Conservation (phyloP, 2,797 vertebrate species). For the Neosalanx taihuensis region DNA sequence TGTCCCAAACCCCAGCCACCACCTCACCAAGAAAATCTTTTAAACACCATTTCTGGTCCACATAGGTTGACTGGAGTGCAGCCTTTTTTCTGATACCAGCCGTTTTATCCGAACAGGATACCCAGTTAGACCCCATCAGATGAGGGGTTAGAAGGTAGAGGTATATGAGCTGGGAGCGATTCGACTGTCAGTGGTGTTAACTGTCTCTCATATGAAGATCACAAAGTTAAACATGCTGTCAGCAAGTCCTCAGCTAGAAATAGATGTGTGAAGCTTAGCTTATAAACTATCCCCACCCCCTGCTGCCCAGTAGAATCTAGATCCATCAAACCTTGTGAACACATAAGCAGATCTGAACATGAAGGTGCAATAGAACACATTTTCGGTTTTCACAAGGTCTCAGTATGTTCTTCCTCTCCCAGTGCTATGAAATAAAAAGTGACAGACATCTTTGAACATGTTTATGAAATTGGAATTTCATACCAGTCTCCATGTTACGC, state of each 20-base stretch:
- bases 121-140: conserved; percentile 45
- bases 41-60: conserved; percentile 53
- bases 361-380: conserved; percentile 57
- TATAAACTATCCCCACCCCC: conserved; percentile 53
- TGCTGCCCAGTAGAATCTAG: conserved; percentile 55
- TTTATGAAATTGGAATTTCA: conserved; percentile 18
- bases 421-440: conserved; percentile 34
- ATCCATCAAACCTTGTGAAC: conserved; percentile 58
- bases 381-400: conserved; percentile 55
- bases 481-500: conserved; percentile 21
- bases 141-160: conserved; percentile 57
- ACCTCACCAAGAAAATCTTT: conserved; percentile 27
- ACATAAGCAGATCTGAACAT: conserved; percentile 42
- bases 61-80: conserved; percentile 52
- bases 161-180: conserved; percentile 47
- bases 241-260: conserved; percentile 66
- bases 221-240: conserved; percentile 73
- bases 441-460: conserved; percentile 14
- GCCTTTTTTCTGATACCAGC: conserved; percentile 18
- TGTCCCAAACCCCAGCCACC: conserved; percentile 24
- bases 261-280: conserved; percentile 68
- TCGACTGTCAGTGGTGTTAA: conserved; percentile 64
- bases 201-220: conserved; percentile 66
- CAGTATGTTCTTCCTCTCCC: conserved; percentile 6
- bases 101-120: conserved; percentile 23